phyloP scores from a whole-genome alignment of 2,113 vertebrate species.

The Globicephala melas region DNA sequence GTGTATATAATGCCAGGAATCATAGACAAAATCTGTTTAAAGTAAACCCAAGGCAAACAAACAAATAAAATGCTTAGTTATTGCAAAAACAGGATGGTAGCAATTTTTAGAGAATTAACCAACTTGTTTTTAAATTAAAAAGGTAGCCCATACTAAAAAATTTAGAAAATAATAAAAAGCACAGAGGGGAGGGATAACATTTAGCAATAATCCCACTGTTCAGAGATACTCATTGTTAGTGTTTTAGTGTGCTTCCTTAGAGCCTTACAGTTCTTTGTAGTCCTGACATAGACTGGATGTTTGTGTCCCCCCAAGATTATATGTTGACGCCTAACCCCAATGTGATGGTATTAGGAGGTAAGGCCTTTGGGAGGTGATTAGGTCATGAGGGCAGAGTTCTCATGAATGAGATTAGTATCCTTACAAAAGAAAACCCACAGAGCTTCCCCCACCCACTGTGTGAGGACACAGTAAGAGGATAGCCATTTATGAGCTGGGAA shows the following conservation, averaged over 20 bases:
- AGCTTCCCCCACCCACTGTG: no score
- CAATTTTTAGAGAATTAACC: slow-evolving; percentile 24
- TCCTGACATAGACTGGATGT: neutral
- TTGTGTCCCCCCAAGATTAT: neutral
- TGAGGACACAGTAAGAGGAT: neutral
- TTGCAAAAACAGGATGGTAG: neutral
- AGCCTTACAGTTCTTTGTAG: neutral
- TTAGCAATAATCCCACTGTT: neutral
- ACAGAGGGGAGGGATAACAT: neutral
- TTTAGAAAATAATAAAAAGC: neutral
- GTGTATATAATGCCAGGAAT: neutral
- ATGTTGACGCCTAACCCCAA: neutral
- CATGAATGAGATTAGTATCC: neutral
- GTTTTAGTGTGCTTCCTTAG: neutral
- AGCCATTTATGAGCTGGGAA: neutral
- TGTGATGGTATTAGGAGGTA: neutral
- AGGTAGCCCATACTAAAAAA: neutral
- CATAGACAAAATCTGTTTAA: neutral
- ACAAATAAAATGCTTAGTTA: neutral
- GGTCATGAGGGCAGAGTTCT: neutral
- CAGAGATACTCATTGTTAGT: neutral
- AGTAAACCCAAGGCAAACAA: neutral
- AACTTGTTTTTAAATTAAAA: neutral
- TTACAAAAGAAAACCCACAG: neutral
- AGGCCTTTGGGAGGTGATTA: neutral